Base-by-base conservation (phyloP, 2,113 vertebrate genomes). In the Acrocephalus kingi region DNA sequence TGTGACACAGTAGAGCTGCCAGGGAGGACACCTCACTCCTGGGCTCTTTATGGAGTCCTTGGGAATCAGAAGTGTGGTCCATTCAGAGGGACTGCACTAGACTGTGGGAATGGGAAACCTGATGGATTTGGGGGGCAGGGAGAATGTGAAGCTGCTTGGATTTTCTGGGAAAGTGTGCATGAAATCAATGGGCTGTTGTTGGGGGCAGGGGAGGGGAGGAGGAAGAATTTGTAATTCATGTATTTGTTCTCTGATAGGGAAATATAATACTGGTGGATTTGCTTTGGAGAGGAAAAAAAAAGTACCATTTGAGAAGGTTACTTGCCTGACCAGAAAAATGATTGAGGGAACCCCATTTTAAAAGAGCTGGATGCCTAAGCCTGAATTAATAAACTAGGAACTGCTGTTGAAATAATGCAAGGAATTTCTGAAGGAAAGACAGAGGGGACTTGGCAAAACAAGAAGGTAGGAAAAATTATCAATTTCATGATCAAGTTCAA, bases 151-250 rank as follows among this genome's bases (percentile, higher is more conserved):
- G 67, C 91, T 63, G 84, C 75, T 77, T 88, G 90, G 93, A 96
- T 95, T 96, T 96, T 91, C 93, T 96, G 94, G 55, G 95, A 85
- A 95, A 94, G n/a, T 22, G 74, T 85, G 89, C 87, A 83, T 96
- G 96, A 95, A 96, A 96, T 96, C 87, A 63, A 7, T 23, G 59
- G 54, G 49, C 84, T 93, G 61, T 76, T 91, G 86, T 3, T 37
- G 77, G 27, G 20, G n/a, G 6, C 4, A 15, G 13, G 4, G 11
- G 14, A 21, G 25, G 28, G 12, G 2, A 84, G 89, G 56, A 76
- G 56, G 64, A 87, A 82, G 91, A 95, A 90, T 91, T 89, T 94
- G 66, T 69, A 93, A 84, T 90, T 96, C 89, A 20, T 93, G 3
- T 93, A 74, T 77, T 85, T 93, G 89, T 93, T 92, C 89, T 89